Base-by-base conservation (phyloP, 2,113 vertebrate genomes). In the Sinocyclocheilus anshuiensis region DNA sequence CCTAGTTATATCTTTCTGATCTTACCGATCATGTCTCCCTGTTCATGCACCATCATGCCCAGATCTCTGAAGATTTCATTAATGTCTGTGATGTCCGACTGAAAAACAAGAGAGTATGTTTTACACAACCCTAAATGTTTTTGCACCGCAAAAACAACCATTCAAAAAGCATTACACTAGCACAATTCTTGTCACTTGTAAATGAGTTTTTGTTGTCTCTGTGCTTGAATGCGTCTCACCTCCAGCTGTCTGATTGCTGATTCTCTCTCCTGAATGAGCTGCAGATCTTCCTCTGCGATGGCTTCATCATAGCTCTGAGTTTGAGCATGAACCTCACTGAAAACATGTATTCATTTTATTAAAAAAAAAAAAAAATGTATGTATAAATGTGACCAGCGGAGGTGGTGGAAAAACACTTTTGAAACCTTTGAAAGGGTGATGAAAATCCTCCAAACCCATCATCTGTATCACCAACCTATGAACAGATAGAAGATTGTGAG, bases 21-120 rank as follows among this genome's bases (percentile, higher is more conserved):
- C 96, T 97, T 95, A 98, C 98, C 98, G 90, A 99, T 98, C 90
- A 99, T 91, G 90, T 99, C 98, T 84, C 98, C 98, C 91, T 99
- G 98, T 72, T 99, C 98, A 29, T 99, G 97, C 88, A 99, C 96
- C 98, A 99, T 98, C 95, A 98, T 94, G 57, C 97, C 98, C 92
- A 99, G 92, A 90, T 99, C 97, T 94, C 98, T 99, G 94, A 99
- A 99, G 93, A 99, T 99, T 95, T 98, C 97, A 85, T 99, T 99
- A 86, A 99, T 97, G 88, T 98, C 97, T 93, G 95, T 94, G 92
- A 99, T 99, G 93, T 99, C 97, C 84, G 97, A 94, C 98, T 99
- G 92, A 91, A 55, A 77, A 77, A 55, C 26, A 53, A 55, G 76
- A 57, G 13, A 20, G 15, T 16, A 20, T 42, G 42, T 16, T 76